Base-by-base conservation (phyloP, 1,140 invertebrate genomes). In the Nautilus pompilius region DNA sequence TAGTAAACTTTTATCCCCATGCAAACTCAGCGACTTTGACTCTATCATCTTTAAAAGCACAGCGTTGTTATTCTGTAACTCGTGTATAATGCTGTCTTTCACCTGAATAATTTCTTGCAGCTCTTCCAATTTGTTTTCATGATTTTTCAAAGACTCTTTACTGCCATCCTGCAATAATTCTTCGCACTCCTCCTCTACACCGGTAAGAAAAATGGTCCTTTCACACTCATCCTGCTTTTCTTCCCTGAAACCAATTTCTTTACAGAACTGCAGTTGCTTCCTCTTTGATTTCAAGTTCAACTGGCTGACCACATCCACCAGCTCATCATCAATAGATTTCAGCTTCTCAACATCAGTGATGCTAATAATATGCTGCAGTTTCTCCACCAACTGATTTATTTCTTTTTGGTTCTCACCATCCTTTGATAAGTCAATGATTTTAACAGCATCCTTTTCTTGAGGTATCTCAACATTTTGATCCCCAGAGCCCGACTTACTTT, bases 31-130 rank as follows among this genome's bases (percentile, higher is more conserved):
- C 8, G 77, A 75, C 49, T 72, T 73, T n/a, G 69, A 68, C 36
- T 82, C 78, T 24, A 82, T 59, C 68, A 82, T 73, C 51, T 74
- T 72, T 24, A 81, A 45, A 28, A 82, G 55, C 5, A 73, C 73
- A 3, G 68, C 58, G 66, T 78, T 80, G 46, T 72, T 79, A 41
- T 57, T 72, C 53, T 79, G 74, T 33, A 80, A 55, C 28, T 80
- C 74, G 8, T 62, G 46, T n/a, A 80, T 75, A 20, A 78, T 67
- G 20, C 67, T 59, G 61, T 80, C 79, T 63, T 79, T 78, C 36
- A 78, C 73, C 41, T 65, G 59, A 5, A 79, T 29, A 17, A 70
- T 58, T 20, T 46, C 57, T 49, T 67, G 51, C 8, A 78, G 60
- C 41, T 68, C 60, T 54, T 77, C 70, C 48, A 75, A 58, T 48